Conservation (phyloP, 2,113 vertebrate species). For the Daphoenositta chrysoptera region DNA sequence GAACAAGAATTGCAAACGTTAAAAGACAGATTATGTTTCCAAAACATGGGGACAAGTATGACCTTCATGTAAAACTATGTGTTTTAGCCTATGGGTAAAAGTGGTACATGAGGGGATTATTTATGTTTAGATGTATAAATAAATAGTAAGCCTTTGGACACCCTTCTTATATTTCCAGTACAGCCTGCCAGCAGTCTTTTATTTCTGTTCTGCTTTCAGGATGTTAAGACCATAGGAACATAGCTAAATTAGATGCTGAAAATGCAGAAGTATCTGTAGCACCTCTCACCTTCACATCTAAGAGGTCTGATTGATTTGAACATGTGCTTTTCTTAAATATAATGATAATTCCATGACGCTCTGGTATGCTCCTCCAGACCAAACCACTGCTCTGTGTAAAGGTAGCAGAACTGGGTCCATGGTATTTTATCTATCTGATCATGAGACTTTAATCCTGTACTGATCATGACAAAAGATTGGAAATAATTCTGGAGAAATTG, state of each 20-base stretch:
- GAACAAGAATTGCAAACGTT: neutral
- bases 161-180: neutral
- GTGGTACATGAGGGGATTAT: constrained; percentile 22
- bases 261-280: neutral
- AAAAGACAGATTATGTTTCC: constrained; percentile 25
- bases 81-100: constrained; percentile 9
- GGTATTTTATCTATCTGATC: neutral
- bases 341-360: neutral
- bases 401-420: neutral
- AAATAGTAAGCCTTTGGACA: constrained; percentile 30
- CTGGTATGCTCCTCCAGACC: neutral
- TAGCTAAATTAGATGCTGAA: neutral
- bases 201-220: constrained; percentile 2
- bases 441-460: neutral
- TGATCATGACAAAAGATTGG: neutral
- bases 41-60: constrained; percentile 19
- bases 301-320: neutral
- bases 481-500: neutral
- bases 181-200: neutral
- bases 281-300: neutral
- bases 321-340: neutral
- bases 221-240: neutral
- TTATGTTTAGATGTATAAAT: constrained; percentile 51
- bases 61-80: constrained; percentile 36
- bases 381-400: neutral